Evolutionary conservation across 2,888 invertebrate species (phyloP).

Genomic region (Globia sparganii): DNA sequence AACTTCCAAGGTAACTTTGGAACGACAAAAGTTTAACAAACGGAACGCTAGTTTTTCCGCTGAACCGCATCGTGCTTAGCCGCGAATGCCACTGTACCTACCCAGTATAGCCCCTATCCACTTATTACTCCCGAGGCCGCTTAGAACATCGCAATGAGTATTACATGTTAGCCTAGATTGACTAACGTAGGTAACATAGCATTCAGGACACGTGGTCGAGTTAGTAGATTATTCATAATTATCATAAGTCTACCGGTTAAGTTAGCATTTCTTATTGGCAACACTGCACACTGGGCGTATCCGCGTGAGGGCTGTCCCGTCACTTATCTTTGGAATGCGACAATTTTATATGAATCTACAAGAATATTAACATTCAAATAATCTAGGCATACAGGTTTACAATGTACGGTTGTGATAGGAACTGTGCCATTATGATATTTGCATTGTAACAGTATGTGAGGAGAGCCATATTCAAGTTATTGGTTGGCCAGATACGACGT

Average conservation of each 20-base stretch:
- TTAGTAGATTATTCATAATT: conserved; percentile 60
- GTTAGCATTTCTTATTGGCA: conserved; percentile 52
- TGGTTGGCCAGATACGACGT: background rate
- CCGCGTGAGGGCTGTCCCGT: conserved; percentile 48
- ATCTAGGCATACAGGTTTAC: conserved; percentile 37
- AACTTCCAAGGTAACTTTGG: conserved; percentile 49
- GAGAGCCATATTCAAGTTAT: background rate
- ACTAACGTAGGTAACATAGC: conserved; percentile 53
- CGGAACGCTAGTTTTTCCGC: conserved; percentile 42
- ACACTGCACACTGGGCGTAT: conserved; percentile 54
- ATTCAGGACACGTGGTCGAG: conserved; percentile 61
- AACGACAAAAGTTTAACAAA: conserved; percentile 46
- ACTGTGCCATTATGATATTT: conserved; percentile 40
- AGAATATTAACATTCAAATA: conserved; percentile 46
- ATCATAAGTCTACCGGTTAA: conserved; percentile 47
- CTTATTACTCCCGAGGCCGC: conserved; percentile 65
- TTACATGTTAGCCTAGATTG: conserved; percentile 61
- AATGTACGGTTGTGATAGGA: conserved; percentile 41
- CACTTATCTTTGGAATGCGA: conserved; percentile 29
- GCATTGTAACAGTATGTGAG: conserved; percentile 35
- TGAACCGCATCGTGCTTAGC: conserved; percentile 42
- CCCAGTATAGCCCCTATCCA: conserved; percentile 44
- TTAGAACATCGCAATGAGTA: conserved; percentile 66
- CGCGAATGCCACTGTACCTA: conserved; percentile 5
- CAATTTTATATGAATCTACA: conserved; percentile 31